phyloP scores from a whole-genome alignment of 2,797 vertebrate species.

The Clarias laeviceps region DNA sequence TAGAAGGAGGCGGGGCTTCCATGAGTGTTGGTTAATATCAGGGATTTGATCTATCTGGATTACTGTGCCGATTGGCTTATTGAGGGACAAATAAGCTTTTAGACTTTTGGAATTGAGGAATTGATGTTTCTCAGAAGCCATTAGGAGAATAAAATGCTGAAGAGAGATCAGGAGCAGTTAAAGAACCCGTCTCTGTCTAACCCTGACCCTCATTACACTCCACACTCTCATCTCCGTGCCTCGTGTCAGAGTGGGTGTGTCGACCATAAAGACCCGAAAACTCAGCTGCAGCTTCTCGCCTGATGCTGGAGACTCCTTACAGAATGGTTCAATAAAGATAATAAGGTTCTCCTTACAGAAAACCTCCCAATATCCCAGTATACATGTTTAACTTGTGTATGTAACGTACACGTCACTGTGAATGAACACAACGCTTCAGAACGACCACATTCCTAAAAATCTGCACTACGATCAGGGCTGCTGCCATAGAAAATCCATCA shows the following conservation, averaged over 20 bases:
- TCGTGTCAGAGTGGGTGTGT: constrained; percentile 73
- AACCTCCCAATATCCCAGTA: background rate
- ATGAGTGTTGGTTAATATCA: background rate
- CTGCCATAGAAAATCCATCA: background rate
- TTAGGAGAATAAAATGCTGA: constrained; percentile 74
- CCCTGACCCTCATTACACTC: constrained; percentile 51
- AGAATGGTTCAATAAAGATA: background rate
- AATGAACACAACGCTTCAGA: background rate
- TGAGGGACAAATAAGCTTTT: background rate
- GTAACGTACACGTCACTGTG: background rate
- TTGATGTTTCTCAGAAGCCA: constrained; percentile 72
- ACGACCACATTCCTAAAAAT: background rate
- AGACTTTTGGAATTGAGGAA: background rate
- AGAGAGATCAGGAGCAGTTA: constrained; percentile 69
- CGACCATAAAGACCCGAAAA: background rate
- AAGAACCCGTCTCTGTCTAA: constrained; percentile 68
- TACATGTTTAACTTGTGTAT: background rate
- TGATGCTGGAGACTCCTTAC: background rate
- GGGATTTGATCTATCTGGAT: background rate
- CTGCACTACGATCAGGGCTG: background rate
- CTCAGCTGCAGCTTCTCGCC: background rate
- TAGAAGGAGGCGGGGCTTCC: background rate
- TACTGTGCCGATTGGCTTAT: background rate
- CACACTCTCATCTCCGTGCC: constrained; percentile 58
- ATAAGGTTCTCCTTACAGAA: background rate